phyloP scores from a whole-genome alignment of 2,888 invertebrate genomes.

The Quadriops clusia region DNA sequence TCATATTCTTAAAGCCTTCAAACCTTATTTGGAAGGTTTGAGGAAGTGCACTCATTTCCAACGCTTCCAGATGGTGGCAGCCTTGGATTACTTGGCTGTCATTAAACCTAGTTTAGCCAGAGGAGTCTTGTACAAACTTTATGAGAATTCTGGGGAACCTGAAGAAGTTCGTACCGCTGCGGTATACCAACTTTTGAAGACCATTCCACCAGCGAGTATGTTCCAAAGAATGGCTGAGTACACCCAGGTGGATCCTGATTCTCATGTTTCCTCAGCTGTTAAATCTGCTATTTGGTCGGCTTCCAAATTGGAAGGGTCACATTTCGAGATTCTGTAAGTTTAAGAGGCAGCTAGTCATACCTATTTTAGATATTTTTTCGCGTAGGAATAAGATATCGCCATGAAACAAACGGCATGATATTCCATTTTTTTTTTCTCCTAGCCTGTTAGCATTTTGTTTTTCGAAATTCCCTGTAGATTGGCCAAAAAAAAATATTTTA shows the following conservation, averaged over 20 bases:
- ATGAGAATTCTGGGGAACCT: constrained; percentile 51
- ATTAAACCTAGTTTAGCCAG: constrained; percentile 42
- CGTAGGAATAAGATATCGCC: too few relatives aligned
- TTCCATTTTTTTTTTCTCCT: too few relatives aligned
- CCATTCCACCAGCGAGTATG: constrained; percentile 48
- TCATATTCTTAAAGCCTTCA: constrained; percentile 46
- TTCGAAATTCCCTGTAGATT: too few relatives aligned
- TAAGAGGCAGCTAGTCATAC: too few relatives aligned
- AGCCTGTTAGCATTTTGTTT: too few relatives aligned
- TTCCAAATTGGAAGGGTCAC: constrained; percentile 39
- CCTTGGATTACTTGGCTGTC: constrained; percentile 42
- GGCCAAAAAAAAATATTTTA: too few relatives aligned
- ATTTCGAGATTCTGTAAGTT: too few relatives aligned
- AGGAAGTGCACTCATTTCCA: constrained; percentile 54
- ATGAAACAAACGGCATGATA: too few relatives aligned
- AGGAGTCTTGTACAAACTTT: constrained; percentile 50
- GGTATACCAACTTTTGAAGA: constrained; percentile 46
- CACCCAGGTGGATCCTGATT: constrained; percentile 50
- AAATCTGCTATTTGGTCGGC: constrained; percentile 49
- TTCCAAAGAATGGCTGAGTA: constrained; percentile 59
- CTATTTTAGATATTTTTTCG: too few relatives aligned
- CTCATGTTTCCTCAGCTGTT: constrained; percentile 54
- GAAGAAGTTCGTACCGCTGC: constrained; percentile 56
- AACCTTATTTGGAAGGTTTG: constrained; percentile 60
- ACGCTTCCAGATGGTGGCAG: constrained; percentile 49